phyloP scores from a whole-genome alignment of 2,113 vertebrate genomes.

The Eulemur macaco region DNA sequence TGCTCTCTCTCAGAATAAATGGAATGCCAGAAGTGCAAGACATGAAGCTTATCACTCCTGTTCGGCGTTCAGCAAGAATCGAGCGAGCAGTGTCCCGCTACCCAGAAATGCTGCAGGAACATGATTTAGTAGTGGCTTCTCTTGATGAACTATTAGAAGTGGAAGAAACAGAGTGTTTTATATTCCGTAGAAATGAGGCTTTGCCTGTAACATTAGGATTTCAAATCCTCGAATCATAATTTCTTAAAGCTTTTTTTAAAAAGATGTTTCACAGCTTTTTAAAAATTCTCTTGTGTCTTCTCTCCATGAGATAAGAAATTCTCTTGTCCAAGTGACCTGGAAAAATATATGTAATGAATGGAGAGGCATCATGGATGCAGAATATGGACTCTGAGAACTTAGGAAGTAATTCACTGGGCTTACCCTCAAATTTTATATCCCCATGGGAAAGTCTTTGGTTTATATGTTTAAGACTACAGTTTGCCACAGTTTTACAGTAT shows the following conservation, averaged over 20 bases:
- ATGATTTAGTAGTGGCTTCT: slow-evolving; percentile 81
- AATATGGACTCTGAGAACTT: not conserved
- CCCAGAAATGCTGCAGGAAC: slow-evolving; percentile 82
- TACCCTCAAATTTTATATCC: not conserved
- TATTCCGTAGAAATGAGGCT: slow-evolving; percentile 82
- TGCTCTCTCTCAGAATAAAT: slow-evolving; percentile 42
- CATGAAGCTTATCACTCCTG: slow-evolving; percentile 81
- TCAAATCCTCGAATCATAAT: slow-evolving; percentile 54
- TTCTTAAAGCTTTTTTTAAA: not conserved
- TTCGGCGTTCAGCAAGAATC: slow-evolving; percentile 82
- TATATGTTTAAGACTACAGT: not conserved
- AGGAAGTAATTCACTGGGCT: not conserved
- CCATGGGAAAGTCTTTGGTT: not conserved
- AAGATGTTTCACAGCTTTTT: not conserved
- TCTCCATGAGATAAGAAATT: not conserved
- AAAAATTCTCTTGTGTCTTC: no score
- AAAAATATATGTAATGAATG: not conserved
- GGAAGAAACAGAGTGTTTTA: slow-evolving; percentile 72
- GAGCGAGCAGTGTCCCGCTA: slow-evolving; percentile 42
- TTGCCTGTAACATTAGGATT: slow-evolving; percentile 75
- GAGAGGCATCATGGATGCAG: not conserved
- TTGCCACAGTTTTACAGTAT: not conserved
- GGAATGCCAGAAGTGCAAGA: slow-evolving; percentile 11
- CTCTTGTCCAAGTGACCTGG: not conserved
- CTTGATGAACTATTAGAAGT: slow-evolving; percentile 78